phyloP scores from a whole-genome alignment of 2,113 vertebrate species.

The Psilopsiagon aurifrons region DNA sequence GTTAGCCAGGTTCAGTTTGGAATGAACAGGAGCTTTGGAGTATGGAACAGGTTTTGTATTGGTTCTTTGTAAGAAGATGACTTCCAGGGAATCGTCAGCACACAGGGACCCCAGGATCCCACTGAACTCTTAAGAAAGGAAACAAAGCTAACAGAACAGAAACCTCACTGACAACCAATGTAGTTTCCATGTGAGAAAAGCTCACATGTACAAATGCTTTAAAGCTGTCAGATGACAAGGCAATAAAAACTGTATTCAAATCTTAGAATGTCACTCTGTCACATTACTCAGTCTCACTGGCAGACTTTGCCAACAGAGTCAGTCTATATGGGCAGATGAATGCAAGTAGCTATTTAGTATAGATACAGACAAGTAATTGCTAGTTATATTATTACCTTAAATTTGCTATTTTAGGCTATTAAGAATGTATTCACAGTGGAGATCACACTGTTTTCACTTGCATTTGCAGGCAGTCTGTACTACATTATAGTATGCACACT shows the following conservation, averaged over 20 bases:
- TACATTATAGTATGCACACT: not conserved
- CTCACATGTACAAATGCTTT: not conserved
- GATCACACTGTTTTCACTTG: not conserved
- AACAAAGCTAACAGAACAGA: not conserved
- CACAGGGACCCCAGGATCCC: not conserved
- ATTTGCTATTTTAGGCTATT: not conserved
- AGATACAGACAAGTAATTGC: not conserved
- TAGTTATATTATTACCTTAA: not conserved
- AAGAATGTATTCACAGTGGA: not conserved
- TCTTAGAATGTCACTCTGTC: not conserved
- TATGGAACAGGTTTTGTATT: not conserved
- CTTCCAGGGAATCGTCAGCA: not conserved
- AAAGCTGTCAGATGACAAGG: not conserved
- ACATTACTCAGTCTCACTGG: not conserved
- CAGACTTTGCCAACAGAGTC: not conserved
- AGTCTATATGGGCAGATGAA: not conserved
- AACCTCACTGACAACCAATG: not conserved
- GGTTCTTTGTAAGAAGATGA: not conserved
- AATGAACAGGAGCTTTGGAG: accelerated
- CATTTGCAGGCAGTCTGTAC: not conserved
- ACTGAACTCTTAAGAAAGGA: conserved; percentile 8
- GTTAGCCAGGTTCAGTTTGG: not conserved
- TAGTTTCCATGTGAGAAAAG: conserved; percentile 27
- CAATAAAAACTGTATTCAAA: not conserved
- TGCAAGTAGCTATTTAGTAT: not conserved